Base-by-base conservation (phyloP, 2,888 invertebrate genomes). In the Drosophila nr. fundita region DNA sequence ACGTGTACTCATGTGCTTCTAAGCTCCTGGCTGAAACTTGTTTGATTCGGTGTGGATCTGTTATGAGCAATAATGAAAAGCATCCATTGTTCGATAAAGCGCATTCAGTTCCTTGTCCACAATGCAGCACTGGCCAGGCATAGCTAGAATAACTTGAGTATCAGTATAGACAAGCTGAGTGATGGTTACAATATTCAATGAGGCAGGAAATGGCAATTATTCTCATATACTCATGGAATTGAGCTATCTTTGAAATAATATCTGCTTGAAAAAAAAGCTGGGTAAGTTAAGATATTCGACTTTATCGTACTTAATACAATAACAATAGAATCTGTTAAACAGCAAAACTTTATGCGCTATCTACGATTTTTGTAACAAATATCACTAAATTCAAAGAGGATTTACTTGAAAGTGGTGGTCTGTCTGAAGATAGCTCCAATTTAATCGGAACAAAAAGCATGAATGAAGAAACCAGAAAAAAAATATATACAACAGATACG, bases 61-160 rank as follows among this genome's bases (percentile, higher is more conserved):
- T 74, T 83, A 82, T 78, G 69, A 80, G 64, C 81, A 67, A 64
- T 78, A 75, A 72, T 73, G 66, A 49, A 67, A 71, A 59, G 70
- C 62, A 45, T 30, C 30, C 8, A 36, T 29, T 34, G 52, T 36
- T 24, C 36, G 6, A 10, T 18, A 18, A 18, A 34, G 49, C 13
- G 32, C 34, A 21, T 29, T 29, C 38, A 29, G 38, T 4, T 36
- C 10, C 40, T 21, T 36, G 32, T 8, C 24, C n/a, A 32, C 38
- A 40, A 52, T 42, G 21, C 42, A 7, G 5, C 18, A 36, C 38
- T 18, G 40, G 11, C 30, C 50, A 40, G 21, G 21, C 8, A 8
- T 21, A 34, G 2, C 38, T 27, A 6, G 6, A 42, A 13, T 60
- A 11, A 42, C 6, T 61, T 11, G 15, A 36, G 15, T 18, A 32